These are phyloP conservation scores for Sturnira hondurensis DNA, from an alignment of 2,113 vertebrate species.

Conservation along the genomic window DNA sequence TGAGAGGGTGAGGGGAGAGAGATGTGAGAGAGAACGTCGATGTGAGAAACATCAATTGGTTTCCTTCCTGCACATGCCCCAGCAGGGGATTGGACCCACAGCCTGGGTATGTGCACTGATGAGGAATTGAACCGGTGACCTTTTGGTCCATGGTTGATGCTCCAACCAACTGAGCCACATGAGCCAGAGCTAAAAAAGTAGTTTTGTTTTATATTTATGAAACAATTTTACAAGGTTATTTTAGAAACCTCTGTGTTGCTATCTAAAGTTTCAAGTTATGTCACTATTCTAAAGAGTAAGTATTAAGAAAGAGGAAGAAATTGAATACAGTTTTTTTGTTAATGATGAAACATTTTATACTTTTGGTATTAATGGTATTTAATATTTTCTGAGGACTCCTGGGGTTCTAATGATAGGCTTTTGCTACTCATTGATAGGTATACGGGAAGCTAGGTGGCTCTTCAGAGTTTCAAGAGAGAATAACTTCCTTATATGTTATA, in stretches of 20 bases:
- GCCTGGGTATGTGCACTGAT: no score
- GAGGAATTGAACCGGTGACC: no score
- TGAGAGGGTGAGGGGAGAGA: background rate
- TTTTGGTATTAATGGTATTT: background rate
- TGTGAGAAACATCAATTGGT: no score
- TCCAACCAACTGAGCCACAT: no score
- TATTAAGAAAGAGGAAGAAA: background rate
- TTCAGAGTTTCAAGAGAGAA: background rate
- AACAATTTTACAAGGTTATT: background rate
- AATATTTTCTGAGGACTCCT: background rate
- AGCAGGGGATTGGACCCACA: no score
- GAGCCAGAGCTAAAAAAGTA: no score
- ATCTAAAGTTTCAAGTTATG: slow-evolving; percentile 18
- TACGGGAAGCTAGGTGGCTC: background rate
- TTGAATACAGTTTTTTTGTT: background rate
- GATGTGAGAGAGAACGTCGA: no score
- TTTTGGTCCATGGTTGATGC: no score
- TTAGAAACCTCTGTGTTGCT: slow-evolving; percentile 20
- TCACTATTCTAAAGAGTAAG: background rate
- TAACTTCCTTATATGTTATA: background rate
- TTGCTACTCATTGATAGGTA: background rate
- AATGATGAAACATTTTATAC: background rate
- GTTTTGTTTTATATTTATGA: background rate
- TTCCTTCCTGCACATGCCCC: no score
- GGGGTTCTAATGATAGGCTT: background rate